A percentile compares a stretch with the other conserved stretches of the same genome.
Conservation (phyloP, 2,113 vertebrate genomes). For the Chlamydotis undulata region DNA sequence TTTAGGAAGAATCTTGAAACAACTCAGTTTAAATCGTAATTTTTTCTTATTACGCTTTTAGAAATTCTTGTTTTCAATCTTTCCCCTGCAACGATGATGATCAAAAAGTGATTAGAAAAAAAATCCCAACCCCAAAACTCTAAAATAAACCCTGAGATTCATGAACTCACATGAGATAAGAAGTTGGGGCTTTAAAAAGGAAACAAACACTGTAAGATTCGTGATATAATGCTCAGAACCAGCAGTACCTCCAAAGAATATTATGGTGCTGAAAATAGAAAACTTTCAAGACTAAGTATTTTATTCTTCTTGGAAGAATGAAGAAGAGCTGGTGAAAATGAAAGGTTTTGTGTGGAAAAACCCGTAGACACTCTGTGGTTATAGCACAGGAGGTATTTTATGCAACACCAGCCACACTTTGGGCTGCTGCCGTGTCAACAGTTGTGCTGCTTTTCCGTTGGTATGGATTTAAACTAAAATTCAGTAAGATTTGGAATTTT, state of each 20-base stretch:
- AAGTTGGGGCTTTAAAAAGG: not conserved
- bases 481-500: not conserved
- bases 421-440: not conserved
- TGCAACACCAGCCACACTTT: not conserved
- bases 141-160: not conserved
- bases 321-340: not conserved
- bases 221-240: not conserved
- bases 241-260: not conserved
- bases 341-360: not conserved
- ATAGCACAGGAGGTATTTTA: not conserved
- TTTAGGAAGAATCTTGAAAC: not conserved
- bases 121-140: not conserved
- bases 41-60: not conserved
- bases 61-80: not conserved
- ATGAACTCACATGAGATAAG: not conserved
- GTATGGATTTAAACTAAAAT: not conserved
- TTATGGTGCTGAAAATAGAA: not conserved
- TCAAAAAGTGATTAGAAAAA: not conserved
- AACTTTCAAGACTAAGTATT: not conserved
- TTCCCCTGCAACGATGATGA: not conserved
- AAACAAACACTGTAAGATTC: not conserved
- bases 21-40: rapidly evolving
- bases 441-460: not conserved
- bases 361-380: not conserved
- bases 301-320: not conserved